A percentile compares a stretch with the other conserved stretches of the same genome.
These are phyloP conservation scores for Fregata magnificens DNA, from an alignment of 2,113 vertebrate genomes.

Conservation along the genomic window DNA sequence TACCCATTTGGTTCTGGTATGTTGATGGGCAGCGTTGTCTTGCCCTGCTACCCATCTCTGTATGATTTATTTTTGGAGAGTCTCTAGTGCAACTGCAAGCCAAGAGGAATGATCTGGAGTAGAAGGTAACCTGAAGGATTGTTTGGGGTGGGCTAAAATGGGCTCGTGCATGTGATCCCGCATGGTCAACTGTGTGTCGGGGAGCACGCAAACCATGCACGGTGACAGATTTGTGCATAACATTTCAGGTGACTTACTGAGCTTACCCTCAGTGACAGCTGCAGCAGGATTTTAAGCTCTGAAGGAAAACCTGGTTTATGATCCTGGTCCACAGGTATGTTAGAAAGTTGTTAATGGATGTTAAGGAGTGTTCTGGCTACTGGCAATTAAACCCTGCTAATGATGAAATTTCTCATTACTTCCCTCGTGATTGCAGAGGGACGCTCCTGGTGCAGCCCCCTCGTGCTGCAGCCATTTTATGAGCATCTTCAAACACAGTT, in stretches of 20 bases:
- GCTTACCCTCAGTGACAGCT: not conserved
- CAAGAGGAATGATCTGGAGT: too few relatives aligned
- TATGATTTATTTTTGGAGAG: not conserved
- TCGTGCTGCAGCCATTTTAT: slow-evolving; percentile 10
- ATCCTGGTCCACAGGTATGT: not conserved
- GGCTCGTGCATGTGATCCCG: fast-evolving
- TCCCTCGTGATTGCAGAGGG: slow-evolving; percentile 11
- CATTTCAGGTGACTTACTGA: not conserved
- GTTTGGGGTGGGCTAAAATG: not conserved
- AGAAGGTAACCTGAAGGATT: not conserved
- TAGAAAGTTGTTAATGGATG: not conserved
- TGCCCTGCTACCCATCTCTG: not conserved
- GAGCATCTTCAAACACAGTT: not conserved
- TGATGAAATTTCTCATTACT: not conserved
- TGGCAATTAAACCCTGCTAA: slow-evolving; percentile 25
- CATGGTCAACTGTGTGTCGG: fast-evolving
- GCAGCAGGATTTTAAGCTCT: not conserved
- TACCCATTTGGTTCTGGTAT: not conserved
- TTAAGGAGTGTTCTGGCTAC: not conserved
- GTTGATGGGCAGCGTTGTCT: not conserved
- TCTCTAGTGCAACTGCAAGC: not conserved
- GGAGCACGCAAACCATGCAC: fast-evolving
- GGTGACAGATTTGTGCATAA: fast-evolving
- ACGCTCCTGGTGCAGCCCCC: not conserved
- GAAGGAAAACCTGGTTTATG: not conserved